Base-by-base conservation (phyloP, 2,113 vertebrate genomes). In the Craseonycteris thonglongyai region DNA sequence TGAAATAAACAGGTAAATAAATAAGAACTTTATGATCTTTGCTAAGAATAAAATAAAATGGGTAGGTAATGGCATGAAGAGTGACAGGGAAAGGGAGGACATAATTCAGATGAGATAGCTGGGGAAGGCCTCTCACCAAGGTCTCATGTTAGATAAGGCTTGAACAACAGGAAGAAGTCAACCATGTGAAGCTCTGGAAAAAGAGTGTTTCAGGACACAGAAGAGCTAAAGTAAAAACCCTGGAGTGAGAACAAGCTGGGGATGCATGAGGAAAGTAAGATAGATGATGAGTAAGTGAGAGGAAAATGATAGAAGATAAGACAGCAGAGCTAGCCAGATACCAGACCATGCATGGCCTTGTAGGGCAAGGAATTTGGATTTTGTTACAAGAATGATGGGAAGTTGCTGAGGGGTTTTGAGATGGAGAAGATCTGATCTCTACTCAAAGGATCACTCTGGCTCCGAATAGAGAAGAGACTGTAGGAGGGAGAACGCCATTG, bases 301-400 rank as follows among this genome's bases (percentile, higher is more conserved):
- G 83, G 88, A 95, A 95, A 84, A 88, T 80, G 87, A 90, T 33
- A 82, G 58, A 49, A 93, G 81, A 95, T 93, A 96, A 93, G 90
- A 92, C 51, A 65, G 83, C 5, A 80, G 90, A 93, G 49, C 26
- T 47, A 83, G 63, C 58, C 51, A 91, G 74, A 96, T 81, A 85
- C 33, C 83, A 94, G 71, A 42, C 75, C 69, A 40, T 14, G 38
- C 30, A 71, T 51, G 42, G 40, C 59, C 56, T 74, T 71, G 18
- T 3, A 71, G 54, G 59, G 30, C 58, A 80, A 92, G 65, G 69
- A 96, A 95, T 94, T 83, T 80, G 14, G 33, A 80, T 79, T 93
- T 91, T 93, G 75, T 94, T 93, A 33, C 61, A 63, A 65, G 66
- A 87, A 69, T 51, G 30, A 93, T 76, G 61, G 63, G 40, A 74